Base-by-base conservation (phyloP, 1,140 invertebrate species). In the Cyclargus thomasi region DNA sequence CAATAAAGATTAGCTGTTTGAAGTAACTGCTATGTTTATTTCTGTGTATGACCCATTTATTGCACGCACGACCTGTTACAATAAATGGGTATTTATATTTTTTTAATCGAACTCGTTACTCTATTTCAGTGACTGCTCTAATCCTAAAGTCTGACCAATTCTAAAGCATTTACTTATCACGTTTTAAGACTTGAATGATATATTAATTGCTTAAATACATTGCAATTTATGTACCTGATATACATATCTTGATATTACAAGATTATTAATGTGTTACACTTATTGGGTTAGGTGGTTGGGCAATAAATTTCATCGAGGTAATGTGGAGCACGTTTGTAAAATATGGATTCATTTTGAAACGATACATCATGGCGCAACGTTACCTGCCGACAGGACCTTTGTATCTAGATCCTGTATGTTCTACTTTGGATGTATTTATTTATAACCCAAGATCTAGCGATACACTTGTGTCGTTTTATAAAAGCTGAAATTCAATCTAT, bases 181-280 rank as follows among this genome's bases (percentile, higher is more conserved):
- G 63, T 64, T 66, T 67, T 63, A 62, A 65, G 62, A 36, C 64
- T 55, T 36, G 36, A 73, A 68, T 67, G 69, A 71, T 67, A 63
- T 67, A 73, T 74, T 71, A 67, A 69, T 73, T 67, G 69, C 64
- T 68, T 70, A 70, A 73, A 73, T 67, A 70, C 59, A 73, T 62
- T 55, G 64, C 63, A 67, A 73, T 73, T 70, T 73, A 71, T 66
- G 69, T 62, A 67, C 67, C 67, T 17, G 23, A 39, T 59, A 55
- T 69, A 69, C 64, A 22, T 47, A 72, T 69, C 70, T 72, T 57
- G 67, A 65, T 66, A 67, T 65, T 64, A 47, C 67, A 47, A 65
- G 62, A 57, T 53, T 69, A 69, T 69, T 69, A 68, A 65, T 65
- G 57, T 63, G 20, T 64, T 18, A 65, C 55, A 64, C 63, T 68